Conservation (phyloP, 2,888 invertebrate species). For the Agrochola macilenta region DNA sequence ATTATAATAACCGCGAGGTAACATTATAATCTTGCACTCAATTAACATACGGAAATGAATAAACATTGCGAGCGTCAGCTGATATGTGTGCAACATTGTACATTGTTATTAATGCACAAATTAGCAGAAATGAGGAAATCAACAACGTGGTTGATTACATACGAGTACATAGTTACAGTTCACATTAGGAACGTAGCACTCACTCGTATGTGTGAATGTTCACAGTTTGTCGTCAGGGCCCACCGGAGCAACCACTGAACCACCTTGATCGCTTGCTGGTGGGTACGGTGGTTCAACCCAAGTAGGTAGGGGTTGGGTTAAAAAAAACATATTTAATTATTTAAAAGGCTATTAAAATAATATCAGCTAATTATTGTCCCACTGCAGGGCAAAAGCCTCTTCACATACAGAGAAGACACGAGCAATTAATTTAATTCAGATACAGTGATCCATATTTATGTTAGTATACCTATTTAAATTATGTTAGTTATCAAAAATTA, state of each 20-base stretch:
- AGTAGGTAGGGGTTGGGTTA: neutral
- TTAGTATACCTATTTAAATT: too few species aligned
- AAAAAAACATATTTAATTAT: neutral
- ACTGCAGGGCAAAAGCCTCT: too few species aligned
- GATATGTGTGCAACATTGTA: constrained; percentile 15
- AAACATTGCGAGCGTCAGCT: neutral
- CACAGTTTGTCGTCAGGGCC: neutral
- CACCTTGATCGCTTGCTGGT: neutral
- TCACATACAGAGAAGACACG: too few species aligned
- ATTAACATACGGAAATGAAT: constrained; percentile 21
- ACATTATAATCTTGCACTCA: constrained; percentile 8
- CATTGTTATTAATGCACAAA: neutral
- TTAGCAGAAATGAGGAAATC: constrained; percentile 13
- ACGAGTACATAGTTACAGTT: neutral
- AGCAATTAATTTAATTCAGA: too few species aligned
- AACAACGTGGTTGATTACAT: neutral
- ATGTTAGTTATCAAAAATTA: too few species aligned
- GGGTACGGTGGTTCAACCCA: neutral
- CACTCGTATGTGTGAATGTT: neutral
- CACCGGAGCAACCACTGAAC: neutral
- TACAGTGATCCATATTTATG: too few species aligned
- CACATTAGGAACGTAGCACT: neutral
- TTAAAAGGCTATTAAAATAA: too few species aligned
- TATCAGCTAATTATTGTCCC: neutral
- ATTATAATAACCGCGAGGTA: neutral